A percentile compares a stretch with the other conserved stretches of the same genome.
phyloP scores from a whole-genome alignment of 1,140 invertebrate genomes.

The Oppia nitens region DNA sequence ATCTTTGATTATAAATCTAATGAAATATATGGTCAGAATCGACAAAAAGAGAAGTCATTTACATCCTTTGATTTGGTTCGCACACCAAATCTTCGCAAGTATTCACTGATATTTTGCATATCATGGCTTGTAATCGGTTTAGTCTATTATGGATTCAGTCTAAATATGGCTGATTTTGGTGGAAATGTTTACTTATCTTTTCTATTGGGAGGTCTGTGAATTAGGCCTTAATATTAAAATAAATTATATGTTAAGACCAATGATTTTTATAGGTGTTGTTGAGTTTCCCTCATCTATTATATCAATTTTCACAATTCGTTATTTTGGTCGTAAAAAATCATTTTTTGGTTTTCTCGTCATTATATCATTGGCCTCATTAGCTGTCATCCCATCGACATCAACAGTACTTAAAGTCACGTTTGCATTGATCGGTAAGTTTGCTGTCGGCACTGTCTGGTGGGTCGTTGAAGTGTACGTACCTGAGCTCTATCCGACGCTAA shows the following conservation, averaged over 20 bases:
- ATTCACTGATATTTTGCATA: neutral
- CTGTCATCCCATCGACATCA: neutral
- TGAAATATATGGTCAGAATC: neutral
- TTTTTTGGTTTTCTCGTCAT: neutral
- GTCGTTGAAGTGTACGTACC: neutral
- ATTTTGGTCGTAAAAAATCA: neutral
- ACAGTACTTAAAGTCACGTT: neutral
- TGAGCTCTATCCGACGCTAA: no score
- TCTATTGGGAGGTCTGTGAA: neutral
- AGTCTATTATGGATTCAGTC: neutral
- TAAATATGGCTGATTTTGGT: neutral
- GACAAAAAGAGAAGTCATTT: neutral
- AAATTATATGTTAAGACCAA: no score
- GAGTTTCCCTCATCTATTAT: neutral
- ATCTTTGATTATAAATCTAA: neutral
- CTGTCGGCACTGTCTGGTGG: neutral
- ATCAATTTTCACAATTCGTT: neutral
- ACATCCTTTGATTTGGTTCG: neutral
- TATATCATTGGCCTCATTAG: neutral
- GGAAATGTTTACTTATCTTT: neutral
- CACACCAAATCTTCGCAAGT: neutral
- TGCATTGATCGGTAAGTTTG: neutral
- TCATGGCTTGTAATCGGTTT: neutral
- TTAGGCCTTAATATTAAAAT: no score
- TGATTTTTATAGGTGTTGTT: no score